Percentiles rank a stretch among this genome's conserved stretches.
phyloP scores from a whole-genome alignment of 1,140 invertebrate species.

The Drosophila truncata region DNA sequence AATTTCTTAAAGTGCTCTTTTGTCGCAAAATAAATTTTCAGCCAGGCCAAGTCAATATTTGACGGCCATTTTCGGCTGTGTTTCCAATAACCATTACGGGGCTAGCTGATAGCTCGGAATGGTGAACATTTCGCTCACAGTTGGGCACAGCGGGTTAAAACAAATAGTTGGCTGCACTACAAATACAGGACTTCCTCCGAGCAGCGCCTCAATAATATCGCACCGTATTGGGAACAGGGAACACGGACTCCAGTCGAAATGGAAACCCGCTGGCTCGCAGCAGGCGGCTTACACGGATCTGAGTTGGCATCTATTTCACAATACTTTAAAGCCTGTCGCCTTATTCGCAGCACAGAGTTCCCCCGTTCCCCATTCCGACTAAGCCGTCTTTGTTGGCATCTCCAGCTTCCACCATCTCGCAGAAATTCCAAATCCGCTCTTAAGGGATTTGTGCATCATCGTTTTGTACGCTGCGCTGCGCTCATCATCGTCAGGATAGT shows the following conservation, averaged over 20 bases:
- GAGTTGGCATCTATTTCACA: slow-evolving; percentile 54
- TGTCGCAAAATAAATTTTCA: neutral
- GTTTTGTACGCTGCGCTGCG: slow-evolving; percentile 55
- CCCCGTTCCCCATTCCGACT: slow-evolving; percentile 12
- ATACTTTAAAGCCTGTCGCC: slow-evolving; percentile 54
- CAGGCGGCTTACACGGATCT: slow-evolving; percentile 58
- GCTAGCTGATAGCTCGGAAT: slow-evolving; percentile 32
- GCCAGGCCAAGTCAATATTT: slow-evolving; percentile 66
- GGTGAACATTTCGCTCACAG: slow-evolving; percentile 66
- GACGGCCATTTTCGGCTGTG: slow-evolving; percentile 57
- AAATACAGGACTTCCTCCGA: slow-evolving; percentile 75
- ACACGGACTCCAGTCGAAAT: slow-evolving; percentile 16
- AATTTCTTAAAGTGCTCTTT: slow-evolving; percentile 13
- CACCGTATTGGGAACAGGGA: slow-evolving; percentile 24
- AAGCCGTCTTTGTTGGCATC: slow-evolving; percentile 41
- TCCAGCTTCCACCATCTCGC: slow-evolving; percentile 30
- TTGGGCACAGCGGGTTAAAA: slow-evolving; percentile 73
- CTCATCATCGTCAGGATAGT: slow-evolving; percentile 47
- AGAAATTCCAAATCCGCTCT: slow-evolving; percentile 66
- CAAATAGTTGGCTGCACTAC: slow-evolving; percentile 77
- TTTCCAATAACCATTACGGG: slow-evolving; percentile 79
- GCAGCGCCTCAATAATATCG: slow-evolving; percentile 41
- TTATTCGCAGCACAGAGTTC: neutral
- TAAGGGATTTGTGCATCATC: slow-evolving; percentile 73
- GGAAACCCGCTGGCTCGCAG: slow-evolving; percentile 47